These are phyloP conservation scores for Stegostoma tigrinum DNA, from an alignment of 2,113 vertebrate species.

Conservation along the genomic window DNA sequence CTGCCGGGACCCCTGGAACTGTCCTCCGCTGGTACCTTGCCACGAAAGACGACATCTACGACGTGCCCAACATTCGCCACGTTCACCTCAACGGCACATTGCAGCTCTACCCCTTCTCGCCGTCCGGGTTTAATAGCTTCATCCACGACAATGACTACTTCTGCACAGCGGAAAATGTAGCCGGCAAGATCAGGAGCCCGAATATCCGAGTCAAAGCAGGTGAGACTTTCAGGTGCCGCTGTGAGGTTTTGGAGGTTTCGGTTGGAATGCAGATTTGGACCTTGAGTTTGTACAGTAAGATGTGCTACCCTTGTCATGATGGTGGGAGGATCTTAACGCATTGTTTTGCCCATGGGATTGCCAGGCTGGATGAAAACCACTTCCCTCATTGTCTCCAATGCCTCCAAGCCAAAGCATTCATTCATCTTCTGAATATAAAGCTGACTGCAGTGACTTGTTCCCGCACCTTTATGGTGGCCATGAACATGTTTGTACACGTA, in stretches of 20 bases:
- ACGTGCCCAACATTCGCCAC: constrained; percentile 96
- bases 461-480: not conserved
- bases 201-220: constrained; percentile 97
- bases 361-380: not conserved
- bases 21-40: constrained; percentile 97
- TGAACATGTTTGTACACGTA: too few relatives aligned
- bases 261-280: not conserved
- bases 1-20: constrained; percentile 88
- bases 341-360: not conserved
- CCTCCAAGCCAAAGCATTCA: not conserved
- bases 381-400: not conserved
- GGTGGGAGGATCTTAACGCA: not conserved
- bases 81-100: constrained; percentile 96
- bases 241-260: not conserved
- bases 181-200: constrained; percentile 95
- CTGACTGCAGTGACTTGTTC: not conserved
- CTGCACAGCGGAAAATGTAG: constrained; percentile 94
- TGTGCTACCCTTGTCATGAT: not conserved
- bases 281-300: not conserved
- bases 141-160: constrained; percentile 99
- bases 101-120: constrained; percentile 95
- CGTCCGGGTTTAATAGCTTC: constrained; percentile 98
- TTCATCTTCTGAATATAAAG: not conserved
- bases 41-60: constrained; percentile 97
- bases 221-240: constrained; percentile 48